These are phyloP conservation scores for Ganaspis sp. DNA, from an alignment of 1,140 invertebrate genomes.

Conservation along the genomic window DNA sequence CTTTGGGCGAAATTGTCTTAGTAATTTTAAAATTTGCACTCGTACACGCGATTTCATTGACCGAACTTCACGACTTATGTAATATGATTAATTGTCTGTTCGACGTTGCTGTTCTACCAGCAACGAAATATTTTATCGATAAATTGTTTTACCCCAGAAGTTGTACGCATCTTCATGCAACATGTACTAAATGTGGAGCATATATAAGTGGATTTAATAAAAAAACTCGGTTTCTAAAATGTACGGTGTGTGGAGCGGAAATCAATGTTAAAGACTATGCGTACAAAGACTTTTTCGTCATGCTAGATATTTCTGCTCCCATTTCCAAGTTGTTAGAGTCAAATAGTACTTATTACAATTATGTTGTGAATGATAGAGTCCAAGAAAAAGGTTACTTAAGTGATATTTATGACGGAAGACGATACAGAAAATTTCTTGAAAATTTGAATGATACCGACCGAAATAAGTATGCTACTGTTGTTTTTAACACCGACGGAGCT, in stretches of 20 bases:
- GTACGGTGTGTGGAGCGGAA: background rate
- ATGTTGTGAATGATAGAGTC: background rate
- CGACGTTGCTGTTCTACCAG: background rate
- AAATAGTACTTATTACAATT: slow-evolving; percentile 1
- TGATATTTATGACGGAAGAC: slow-evolving; percentile 32
- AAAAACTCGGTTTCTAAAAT: background rate
- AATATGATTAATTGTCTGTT: slow-evolving; percentile 17
- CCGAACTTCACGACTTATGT: background rate
- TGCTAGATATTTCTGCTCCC: slow-evolving; percentile 2
- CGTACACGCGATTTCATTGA: background rate
- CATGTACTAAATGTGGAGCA: background rate
- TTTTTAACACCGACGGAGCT: slow-evolving; percentile 16
- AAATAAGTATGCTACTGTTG: slow-evolving; percentile 15
- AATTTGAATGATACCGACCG: background rate
- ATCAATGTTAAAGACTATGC: background rate
- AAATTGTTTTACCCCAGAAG: slow-evolving; percentile 23
- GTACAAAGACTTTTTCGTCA: slow-evolving; percentile 14
- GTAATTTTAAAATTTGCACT: slow-evolving; percentile 18
- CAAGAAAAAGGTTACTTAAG: background rate
- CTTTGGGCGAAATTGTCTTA: background rate
- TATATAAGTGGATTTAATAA: background rate
- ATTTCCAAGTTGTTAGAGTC: slow-evolving; percentile 7
- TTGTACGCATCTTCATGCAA: background rate
- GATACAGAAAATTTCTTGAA: slow-evolving; percentile 18
- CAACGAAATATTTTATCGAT: slow-evolving; percentile 17